Evolutionary conservation across 1,140 invertebrate species (phyloP), one percentile per base, ranked within the genome.

Genomic region (Drosophila repleta): DNA sequence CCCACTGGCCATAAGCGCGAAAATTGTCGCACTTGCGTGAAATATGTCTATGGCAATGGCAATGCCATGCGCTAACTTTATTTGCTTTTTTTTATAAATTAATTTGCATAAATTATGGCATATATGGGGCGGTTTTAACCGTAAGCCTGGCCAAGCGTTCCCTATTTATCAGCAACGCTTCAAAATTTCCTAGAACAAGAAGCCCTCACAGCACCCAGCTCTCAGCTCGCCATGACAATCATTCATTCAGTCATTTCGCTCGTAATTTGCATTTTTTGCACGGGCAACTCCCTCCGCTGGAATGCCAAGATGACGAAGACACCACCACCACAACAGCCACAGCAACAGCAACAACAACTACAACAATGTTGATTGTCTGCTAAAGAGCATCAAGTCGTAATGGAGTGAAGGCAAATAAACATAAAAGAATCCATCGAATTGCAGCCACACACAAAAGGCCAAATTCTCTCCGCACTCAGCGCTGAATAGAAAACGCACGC

Each of bases 341-440:
- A 18, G 26, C 21, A 18, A 17, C 13, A 39, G 26, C 17, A 41
- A 17, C 29, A 53, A n/a, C 5, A 60, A 13, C 13, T 51, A n/a
- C 68, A 58, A 39, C 62, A 87, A 82, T 79, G 83, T 88, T 87
- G 82, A 87, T 87, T 87, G 82, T 88, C 82, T 87, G 83, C 82
- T 87, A 87, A 87, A 87, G 82, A 87, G 83, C 82, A 87, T 87
- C 82, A 87, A 87, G 79, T 87, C 82, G 83, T 87, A 87, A 83
- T 88, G 83, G 83, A 87, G 83, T 88, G 82, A 70, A 83, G 80
- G 82, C 82, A 87, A 85, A 85, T 85, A 85, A 85, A 85, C 82
- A 85, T 85, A 85, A 85, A 85, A 35, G 32, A 85, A 75, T 65
- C 66, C 82, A 85, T 88, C 76, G 83, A 88, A 85, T 85, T 85